phyloP scores from a whole-genome alignment of 2,113 vertebrate genomes.

The Ailurus styani region DNA sequence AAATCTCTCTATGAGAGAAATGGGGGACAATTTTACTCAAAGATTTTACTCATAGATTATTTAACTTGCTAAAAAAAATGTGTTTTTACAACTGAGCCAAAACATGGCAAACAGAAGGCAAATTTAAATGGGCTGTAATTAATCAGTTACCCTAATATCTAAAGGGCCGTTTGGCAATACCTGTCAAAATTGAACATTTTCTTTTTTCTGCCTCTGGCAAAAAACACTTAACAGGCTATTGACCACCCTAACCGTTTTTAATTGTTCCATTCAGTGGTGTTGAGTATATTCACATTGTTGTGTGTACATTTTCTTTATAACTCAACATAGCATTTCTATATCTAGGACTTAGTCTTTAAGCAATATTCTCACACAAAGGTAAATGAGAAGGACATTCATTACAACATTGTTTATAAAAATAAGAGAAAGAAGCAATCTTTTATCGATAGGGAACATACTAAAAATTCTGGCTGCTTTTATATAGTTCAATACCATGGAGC shows the following conservation, averaged over 20 bases:
- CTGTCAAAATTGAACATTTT: background rate
- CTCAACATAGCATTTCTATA: background rate
- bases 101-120: conserved; percentile 1
- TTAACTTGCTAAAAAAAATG: background rate
- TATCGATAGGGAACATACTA: background rate
- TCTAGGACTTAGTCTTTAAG: background rate
- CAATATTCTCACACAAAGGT: conserved; percentile 19
- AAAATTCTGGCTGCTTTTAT: background rate
- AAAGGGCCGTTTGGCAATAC: background rate
- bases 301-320: background rate
- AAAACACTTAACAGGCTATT: background rate
- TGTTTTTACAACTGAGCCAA: conserved; percentile 10
- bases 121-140: background rate
- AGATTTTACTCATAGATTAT: background rate
- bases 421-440: background rate
- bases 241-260: background rate
- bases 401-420: background rate
- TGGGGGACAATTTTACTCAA: background rate
- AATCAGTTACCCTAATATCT: conserved; percentile 16
- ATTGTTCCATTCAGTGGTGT: background rate
- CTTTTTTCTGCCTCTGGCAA: background rate
- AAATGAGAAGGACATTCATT: background rate
- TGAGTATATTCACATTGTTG: background rate
- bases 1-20: background rate
- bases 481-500: background rate